Base-by-base conservation (phyloP, 2,113 vertebrate genomes). In the Oreochromis aureus region DNA sequence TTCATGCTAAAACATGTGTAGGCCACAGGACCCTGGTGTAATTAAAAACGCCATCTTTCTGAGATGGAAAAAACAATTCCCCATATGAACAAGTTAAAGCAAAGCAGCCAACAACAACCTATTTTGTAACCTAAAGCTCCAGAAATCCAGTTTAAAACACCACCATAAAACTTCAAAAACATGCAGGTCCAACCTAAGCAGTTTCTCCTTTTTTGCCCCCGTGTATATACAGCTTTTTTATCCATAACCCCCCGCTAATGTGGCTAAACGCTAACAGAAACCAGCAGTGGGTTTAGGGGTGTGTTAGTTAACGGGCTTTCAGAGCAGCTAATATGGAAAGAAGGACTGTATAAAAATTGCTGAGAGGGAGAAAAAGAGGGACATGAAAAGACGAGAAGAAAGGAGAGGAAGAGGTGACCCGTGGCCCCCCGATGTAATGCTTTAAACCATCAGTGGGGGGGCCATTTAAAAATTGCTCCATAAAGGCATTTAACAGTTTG, bases 251-350 rank as follows among this genome's bases (percentile, higher is more conserved):
- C 89, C 89, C 85, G 89, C 91, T 93, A 94, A 93, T 41, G 80
- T 85, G 91, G 94, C 92, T 93, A 93, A 91, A 91, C 88, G 87
- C 95, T 92, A 94, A 95, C 93, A 93, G 92, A 91, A 94, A 94
- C 79, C 94, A 95, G 91, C 90, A 92, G 94, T 80, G 53, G 54
- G 86, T 90, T 90, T 82, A 16, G 83, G 84, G 92, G 56, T 92
- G 90, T 48, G 58, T 51, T 24, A 13, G 87, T 92, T 95, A 95
- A 95, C 92, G 6, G 90, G 91, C 87, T 82, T 83, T 86, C 32
- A 85, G 66, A 84, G 89, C 78, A 22, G 90, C 89, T 95, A 93
- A 93, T 93, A 89, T 95, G 95, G 94, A 94, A 94, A 90, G 89
- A 89, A 84, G 80, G 51, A 88, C 84, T 78, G 89, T 92, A 91